phyloP scores from a whole-genome alignment of 1,140 invertebrate species.

The Prorops nasuta region DNA sequence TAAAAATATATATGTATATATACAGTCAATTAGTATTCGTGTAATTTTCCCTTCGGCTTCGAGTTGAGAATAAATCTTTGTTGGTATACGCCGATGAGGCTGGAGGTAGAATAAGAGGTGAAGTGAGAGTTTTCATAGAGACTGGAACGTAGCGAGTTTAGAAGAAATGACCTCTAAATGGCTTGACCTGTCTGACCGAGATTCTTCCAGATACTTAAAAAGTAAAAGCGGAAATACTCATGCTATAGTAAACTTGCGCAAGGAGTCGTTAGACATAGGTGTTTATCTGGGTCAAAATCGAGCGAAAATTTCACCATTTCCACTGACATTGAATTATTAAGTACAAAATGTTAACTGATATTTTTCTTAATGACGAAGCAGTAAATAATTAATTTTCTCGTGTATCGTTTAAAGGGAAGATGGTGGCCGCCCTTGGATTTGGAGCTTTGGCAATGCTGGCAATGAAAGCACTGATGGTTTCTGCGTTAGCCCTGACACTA shows the following conservation, averaged over 20 bases:
- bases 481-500: conserved; percentile 70
- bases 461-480: conserved; percentile 68
- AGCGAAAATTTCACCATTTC: no score
- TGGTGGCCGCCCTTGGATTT: conserved; percentile 69
- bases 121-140: background rate
- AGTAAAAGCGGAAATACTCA: background rate
- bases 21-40: no score
- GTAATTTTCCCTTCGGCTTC: no score
- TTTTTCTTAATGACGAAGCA: background rate
- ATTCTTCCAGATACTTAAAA: background rate
- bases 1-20: no score
- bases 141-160: background rate
- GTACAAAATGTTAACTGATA: background rate
- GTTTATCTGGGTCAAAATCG: no score
- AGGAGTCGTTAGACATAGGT: background rate
- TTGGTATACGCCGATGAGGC: no score
- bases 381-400: no score
- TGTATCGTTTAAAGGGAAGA: conserved; percentile 56
- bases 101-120: no score
- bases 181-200: background rate
- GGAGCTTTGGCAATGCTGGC: conserved; percentile 70
- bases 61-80: no score
- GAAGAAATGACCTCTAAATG: background rate
- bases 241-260: no score
- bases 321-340: background rate